phyloP scores from a whole-genome alignment of 1,140 invertebrate genomes.

The Eubasilissa regina region DNA sequence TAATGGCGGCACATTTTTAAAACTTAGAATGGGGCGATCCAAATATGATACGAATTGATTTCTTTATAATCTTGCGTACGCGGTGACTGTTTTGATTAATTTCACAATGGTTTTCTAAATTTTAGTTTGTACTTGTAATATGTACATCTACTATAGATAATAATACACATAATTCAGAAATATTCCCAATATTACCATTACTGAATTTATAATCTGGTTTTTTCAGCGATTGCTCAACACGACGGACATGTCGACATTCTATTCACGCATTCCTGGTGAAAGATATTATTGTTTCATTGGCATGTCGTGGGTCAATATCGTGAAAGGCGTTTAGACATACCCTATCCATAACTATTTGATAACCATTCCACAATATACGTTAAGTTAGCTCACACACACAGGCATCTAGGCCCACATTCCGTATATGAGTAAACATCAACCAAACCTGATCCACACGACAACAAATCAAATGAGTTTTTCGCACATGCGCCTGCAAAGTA shows the following conservation, averaged over 20 bases:
- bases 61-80: slow-evolving; percentile 1
- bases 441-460: neutral
- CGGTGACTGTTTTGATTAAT: too few relatives aligned
- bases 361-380: slow-evolving; percentile 1
- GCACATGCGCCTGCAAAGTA: too few relatives aligned
- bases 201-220: too few relatives aligned
- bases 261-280: slow-evolving; percentile 18
- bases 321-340: slow-evolving; percentile 20
- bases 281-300: slow-evolving; percentile 20
- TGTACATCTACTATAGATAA: too few relatives aligned
- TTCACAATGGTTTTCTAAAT: too few relatives aligned
- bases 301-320: slow-evolving; percentile 24
- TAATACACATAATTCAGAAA: too few relatives aligned
- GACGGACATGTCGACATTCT: slow-evolving; percentile 2
- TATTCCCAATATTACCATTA: too few relatives aligned
- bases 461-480: neutral
- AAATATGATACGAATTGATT: slow-evolving; percentile 16
- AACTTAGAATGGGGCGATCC: neutral
- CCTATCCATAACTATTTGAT: neutral
- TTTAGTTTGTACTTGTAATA: too few relatives aligned
- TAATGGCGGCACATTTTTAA: slow-evolving; percentile 26
- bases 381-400: neutral
- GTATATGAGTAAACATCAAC: neutral
- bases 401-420: neutral
- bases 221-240: too few relatives aligned